Evolutionary conservation across 2,113 vertebrate species (phyloP), one percentile per base, ranked within the genome.

Genomic region (Chaenocephalus aceratus): DNA sequence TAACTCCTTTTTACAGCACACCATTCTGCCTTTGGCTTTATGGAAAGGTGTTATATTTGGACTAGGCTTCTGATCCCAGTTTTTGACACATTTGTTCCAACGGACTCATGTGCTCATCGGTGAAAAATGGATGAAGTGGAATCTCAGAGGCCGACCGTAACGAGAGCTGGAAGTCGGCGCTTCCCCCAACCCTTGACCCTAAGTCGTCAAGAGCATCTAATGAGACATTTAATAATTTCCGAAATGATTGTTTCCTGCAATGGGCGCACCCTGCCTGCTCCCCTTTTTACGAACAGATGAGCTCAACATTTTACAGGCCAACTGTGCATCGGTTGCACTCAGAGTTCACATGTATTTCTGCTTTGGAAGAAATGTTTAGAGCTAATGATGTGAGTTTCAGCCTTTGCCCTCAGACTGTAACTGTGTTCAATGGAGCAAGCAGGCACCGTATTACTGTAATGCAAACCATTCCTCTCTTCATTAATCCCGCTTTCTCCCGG

Each of bases 31-130:
- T 92, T 36, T 64, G 75, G 36, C 77, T 86, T 46, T 65, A 2
- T 91, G 92, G 96, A 95, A 93, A 96, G 96, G 95, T 95, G 94
- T 94, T 95, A 79, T 69, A 82, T 86, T 85, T 90, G 94, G 94
- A 95, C 90, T 89, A 54, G 75, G 86, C 92, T 84, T 89, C 92
- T 94, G 89, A 93, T 94, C 93, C 93, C 92, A 86, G 69, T 90
- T 94, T 67, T 57, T 51, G 56, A 18, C 65, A 53, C 49, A 53
- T 36, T 3, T 12, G 16, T 26, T 67, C 26, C 64, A n/a, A 52
- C 11, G 1, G 18, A 6, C 62, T 65, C 63, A 65, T 30, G 23
- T 77, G 59, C 67, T 72, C 79, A 76, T 83, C 54, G 46, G 66
- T 61, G 21, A 85, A 63, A 86, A 89, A 70, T 6, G 45, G 79